Percentiles rank a stretch among this genome's conserved stretches.
Conservation (phyloP, 2,888 invertebrate genomes). For the Pelosia muscerda region DNA sequence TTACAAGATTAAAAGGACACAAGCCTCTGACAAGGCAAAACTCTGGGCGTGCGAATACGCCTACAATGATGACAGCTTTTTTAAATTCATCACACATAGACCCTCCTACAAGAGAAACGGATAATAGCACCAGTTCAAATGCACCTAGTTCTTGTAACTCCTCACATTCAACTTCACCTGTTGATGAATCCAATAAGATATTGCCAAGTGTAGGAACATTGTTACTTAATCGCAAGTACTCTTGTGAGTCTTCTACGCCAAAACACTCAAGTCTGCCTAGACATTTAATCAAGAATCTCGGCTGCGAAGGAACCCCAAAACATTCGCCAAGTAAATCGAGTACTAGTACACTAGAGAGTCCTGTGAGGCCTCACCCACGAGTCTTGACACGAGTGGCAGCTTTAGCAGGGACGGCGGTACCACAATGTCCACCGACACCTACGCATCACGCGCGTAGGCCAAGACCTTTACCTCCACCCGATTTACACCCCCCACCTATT, state of each 20-base stretch:
- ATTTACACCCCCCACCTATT: constrained; percentile 83
- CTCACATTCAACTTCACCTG: constrained; percentile 77
- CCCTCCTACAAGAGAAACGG: constrained; percentile 63
- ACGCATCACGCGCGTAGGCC: constrained; percentile 93
- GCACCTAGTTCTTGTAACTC: constrained; percentile 79
- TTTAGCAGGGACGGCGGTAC: constrained; percentile 84
- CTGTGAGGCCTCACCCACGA: constrained; percentile 88
- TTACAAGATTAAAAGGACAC: constrained; percentile 86
- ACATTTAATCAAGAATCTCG: constrained; percentile 78
- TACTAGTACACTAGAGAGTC: constrained; percentile 69
- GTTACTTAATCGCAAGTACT: constrained; percentile 80
- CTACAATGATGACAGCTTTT: constrained; percentile 83
- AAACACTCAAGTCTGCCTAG: constrained; percentile 82
- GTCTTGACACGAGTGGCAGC: constrained; percentile 87
- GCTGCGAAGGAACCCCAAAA: constrained; percentile 78
- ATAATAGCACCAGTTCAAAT: constrained; percentile 70
- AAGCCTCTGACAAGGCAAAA: constrained; percentile 90
- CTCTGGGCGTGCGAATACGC: constrained; percentile 86
- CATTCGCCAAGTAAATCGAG: constrained; percentile 74
- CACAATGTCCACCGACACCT: constrained; percentile 95
- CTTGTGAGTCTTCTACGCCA: constrained; percentile 77
- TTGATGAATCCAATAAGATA: constrained; percentile 69
- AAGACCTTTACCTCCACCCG: constrained; percentile 87
- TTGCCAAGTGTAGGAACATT: constrained; percentile 77
- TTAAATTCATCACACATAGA: constrained; percentile 79